Evolutionary conservation across 23 tunicate genomes (phyloP).

Genomic region (Trididemnum clinides): DNA sequence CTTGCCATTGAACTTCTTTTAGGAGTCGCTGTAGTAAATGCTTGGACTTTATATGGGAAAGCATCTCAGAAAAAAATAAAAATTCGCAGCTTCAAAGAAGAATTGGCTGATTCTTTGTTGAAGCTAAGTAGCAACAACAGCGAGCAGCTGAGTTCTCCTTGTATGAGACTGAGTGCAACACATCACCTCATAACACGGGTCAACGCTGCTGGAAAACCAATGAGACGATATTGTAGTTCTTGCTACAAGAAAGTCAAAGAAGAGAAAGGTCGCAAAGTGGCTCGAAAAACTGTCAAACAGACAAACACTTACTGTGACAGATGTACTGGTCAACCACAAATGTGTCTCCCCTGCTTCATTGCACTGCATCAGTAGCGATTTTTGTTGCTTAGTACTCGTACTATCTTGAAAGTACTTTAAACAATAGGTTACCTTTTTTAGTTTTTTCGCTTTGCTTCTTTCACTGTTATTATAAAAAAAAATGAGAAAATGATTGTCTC

Average conservation of each 20-base stretch:
- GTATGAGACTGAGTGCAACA: slow-evolving; percentile 1
- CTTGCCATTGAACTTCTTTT: slow-evolving; percentile 20
- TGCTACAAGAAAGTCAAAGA: slow-evolving; percentile 6
- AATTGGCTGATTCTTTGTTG: slow-evolving; percentile 20
- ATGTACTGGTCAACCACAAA: slow-evolving; percentile 23
- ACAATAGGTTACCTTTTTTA: background rate
- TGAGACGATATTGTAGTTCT: slow-evolving; percentile 11
- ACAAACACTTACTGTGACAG: no score
- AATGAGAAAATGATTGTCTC: slow-evolving; percentile 7
- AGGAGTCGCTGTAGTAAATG: slow-evolving; percentile 36
- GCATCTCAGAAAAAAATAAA: slow-evolving; percentile 22
- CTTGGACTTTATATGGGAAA: background rate
- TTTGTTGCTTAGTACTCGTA: slow-evolving; percentile 16
- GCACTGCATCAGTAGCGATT: slow-evolving; percentile 15
- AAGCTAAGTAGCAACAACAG: slow-evolving; percentile 19
- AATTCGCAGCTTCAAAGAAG: slow-evolving; percentile 29
- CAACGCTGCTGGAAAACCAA: background rate
- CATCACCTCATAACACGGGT: slow-evolving; percentile 10
- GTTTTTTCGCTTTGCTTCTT: slow-evolving; percentile 10
- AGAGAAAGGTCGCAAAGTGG: slow-evolving; percentile 4
- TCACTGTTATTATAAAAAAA: background rate
- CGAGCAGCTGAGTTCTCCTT: background rate
- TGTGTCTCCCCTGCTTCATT: slow-evolving; percentile 19
- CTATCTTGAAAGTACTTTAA: slow-evolving; percentile 27
- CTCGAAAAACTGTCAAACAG: slow-evolving; percentile 33